phyloP scores from a whole-genome alignment of 1,140 invertebrate genomes.

The Drosophila elegans region DNA sequence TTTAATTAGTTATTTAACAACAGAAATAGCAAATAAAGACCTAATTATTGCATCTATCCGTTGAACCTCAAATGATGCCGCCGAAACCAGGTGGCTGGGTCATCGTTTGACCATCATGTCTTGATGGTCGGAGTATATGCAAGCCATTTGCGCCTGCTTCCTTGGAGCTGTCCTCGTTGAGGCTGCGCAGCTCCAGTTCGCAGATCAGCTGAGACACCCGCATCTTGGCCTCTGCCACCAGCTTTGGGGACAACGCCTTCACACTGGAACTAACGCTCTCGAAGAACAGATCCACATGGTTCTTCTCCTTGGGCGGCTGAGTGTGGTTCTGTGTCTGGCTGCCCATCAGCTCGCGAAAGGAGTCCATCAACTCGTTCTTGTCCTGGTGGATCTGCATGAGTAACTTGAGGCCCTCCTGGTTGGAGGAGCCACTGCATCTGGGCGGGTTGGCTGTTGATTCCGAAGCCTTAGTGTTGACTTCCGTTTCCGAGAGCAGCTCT shows the following conservation, averaged over 20 bases:
- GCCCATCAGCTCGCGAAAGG: conserved; percentile 75
- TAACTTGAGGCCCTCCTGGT: conserved; percentile 72
- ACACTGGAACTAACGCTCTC: conserved; percentile 83
- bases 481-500: conserved; percentile 10
- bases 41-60: conserved; percentile 6
- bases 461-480: neutral
- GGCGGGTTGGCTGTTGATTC: neutral
- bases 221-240: conserved; percentile 80
- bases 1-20: conserved; percentile 4
- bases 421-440: conserved; percentile 7
- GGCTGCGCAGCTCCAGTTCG: conserved; percentile 73
- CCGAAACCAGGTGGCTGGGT: conserved; percentile 31
- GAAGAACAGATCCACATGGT: conserved; percentile 79
- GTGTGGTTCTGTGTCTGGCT: conserved; percentile 32
- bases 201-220: conserved; percentile 79
- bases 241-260: conserved; percentile 73
- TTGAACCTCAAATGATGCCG: conserved; percentile 31
- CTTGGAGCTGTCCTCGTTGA: conserved; percentile 46
- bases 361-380: conserved; percentile 79
- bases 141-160: conserved; percentile 9
- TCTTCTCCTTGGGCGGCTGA: conserved; percentile 56
- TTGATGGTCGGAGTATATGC: neutral
- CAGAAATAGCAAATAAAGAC: neutral
- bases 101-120: neutral
- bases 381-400: conserved; percentile 82